Conservation (phyloP, 1,140 invertebrate species). For the Camponotus pennsylvanicus region DNA sequence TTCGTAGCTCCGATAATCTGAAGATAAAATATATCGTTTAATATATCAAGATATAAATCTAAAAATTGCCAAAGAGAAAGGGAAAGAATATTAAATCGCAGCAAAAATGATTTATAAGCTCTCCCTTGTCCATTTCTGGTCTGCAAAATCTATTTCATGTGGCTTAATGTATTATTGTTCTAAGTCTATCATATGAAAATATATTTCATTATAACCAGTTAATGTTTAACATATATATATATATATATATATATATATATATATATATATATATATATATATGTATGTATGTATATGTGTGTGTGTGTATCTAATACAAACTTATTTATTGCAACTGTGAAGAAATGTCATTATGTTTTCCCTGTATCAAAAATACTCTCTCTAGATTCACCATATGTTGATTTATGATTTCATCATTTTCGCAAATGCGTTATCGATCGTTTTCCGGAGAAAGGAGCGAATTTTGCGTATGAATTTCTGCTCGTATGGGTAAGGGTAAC, state of each 20-base stretch:
- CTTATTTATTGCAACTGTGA: neutral
- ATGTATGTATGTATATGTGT: no score
- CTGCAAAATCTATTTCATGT: neutral
- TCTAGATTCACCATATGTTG: slow-evolving; percentile 15
- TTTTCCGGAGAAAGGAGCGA: slow-evolving; percentile 44
- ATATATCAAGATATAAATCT: slow-evolving; percentile 12
- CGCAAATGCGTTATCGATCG: neutral
- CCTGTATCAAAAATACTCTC: neutral
- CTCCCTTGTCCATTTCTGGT: neutral
- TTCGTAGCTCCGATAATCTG: neutral
- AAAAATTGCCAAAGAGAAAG: neutral
- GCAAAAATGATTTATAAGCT: slow-evolving; percentile 4
- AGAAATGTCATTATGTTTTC: neutral
- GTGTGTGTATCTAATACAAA: no score
- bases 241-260: neutral
- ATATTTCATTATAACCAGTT: neutral
- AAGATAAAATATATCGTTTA: neutral
- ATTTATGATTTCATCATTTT: slow-evolving; percentile 59
- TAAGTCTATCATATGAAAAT: neutral
- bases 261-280: no score
- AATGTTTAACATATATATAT: slow-evolving; percentile 3
- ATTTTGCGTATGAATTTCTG: slow-evolving; percentile 65
- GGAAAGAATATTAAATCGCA: slow-evolving; percentile 1
- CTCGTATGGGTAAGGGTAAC: slow-evolving; percentile 19
- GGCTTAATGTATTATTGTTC: neutral